phyloP scores from a whole-genome alignment of 2,888 invertebrate species.

The Cephus runcator region DNA sequence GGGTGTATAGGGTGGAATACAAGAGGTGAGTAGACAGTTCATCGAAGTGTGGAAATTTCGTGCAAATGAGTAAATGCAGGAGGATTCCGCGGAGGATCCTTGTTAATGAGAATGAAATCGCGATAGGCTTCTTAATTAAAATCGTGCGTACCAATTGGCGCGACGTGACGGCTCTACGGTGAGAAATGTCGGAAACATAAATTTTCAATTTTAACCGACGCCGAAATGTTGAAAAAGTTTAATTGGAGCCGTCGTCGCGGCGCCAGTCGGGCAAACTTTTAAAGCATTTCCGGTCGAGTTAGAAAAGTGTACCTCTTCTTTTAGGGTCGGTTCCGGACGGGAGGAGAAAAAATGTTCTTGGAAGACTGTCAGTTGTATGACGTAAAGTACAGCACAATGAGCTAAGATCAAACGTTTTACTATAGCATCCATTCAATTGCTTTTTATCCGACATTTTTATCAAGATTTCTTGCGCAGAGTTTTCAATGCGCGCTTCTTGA shows the following conservation, averaged over 20 bases:
- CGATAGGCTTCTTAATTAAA: not conserved
- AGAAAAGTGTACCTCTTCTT: constrained; percentile 27
- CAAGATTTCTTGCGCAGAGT: not conserved
- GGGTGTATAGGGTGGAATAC: not conserved
- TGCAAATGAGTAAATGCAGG: not conserved
- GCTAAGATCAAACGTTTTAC: not conserved
- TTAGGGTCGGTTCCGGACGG: not conserved
- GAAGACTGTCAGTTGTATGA: not conserved
- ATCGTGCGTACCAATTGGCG: not conserved
- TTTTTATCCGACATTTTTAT: not conserved
- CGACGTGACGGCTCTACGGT: not conserved
- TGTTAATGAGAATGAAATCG: not conserved
- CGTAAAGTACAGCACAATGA: not conserved
- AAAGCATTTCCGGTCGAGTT: constrained; percentile 43
- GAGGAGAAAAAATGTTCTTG: not conserved
- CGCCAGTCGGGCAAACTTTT: constrained; percentile 40
- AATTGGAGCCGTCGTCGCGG: constrained; percentile 40
- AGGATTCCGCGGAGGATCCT: not conserved
- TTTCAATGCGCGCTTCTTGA: not conserved
- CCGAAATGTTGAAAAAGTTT: constrained; percentile 43
- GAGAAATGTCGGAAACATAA: constrained; percentile 30
- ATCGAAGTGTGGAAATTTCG: not conserved
- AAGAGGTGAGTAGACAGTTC: not conserved
- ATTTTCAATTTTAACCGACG: constrained; percentile 42
- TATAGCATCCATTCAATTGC: not conserved